phyloP scores from a whole-genome alignment of 2,113 vertebrate species.

The Phodopus roborovskii region DNA sequence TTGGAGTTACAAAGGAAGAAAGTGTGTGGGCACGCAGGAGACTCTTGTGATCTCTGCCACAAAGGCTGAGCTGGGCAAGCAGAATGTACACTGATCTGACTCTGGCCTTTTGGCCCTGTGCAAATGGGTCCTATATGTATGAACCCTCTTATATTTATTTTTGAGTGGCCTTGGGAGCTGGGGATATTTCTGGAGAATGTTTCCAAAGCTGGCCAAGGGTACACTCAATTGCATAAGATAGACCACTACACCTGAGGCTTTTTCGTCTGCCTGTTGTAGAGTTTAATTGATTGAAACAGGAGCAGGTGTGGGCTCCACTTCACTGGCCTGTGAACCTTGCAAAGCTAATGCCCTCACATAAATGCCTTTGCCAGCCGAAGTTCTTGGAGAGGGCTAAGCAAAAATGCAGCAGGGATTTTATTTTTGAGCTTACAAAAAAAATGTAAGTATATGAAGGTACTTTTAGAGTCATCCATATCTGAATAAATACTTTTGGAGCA shows the following conservation, averaged over 20 bases:
- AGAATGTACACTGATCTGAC: neutral
- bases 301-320: constrained; percentile 3
- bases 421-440: neutral
- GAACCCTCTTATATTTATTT: constrained; percentile 39
- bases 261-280: constrained; percentile 15
- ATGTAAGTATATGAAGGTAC: neutral
- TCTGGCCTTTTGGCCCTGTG: neutral
- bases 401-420: neutral
- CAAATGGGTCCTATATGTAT: neutral
- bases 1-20: neutral
- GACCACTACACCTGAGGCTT: neutral
- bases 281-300: constrained; percentile 50
- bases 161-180: neutral
- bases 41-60: neutral
- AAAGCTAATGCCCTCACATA: constrained; percentile 21
- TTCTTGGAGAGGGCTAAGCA: neutral
- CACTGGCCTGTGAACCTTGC: constrained; percentile 16
- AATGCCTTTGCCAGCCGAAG: neutral
- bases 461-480: constrained; percentile 10
- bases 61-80: neutral
- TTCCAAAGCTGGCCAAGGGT: neutral
- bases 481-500: neutral
- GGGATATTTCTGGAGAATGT: neutral
- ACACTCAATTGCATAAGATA: neutral
- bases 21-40: neutral